Evolutionary conservation across 2,888 invertebrate genomes (phyloP), one percentile per base, ranked within the genome.

Genomic region (Ptychoptera albimana): DNA sequence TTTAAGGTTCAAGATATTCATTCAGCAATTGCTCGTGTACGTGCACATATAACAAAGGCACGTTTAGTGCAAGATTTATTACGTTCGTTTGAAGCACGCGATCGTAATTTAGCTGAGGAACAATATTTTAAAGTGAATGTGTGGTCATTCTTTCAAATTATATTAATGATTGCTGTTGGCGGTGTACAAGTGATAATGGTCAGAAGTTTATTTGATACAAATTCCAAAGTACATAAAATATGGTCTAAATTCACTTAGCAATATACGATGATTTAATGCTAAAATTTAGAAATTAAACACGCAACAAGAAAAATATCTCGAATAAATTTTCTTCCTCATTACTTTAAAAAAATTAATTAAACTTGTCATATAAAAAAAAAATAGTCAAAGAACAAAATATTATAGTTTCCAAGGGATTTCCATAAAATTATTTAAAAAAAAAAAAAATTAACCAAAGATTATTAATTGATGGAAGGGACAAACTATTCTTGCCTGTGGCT

Each of bases 71-170:
- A 84, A 60, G 82, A 83, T 55, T 55, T 75, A 46, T 68, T 85
- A 47, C 73, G 79, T 43, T 81, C 83, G 0, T 71, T 72, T 53
- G 89, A 91, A 61, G 81, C 86, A 0, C 63, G 86, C 29, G 91
- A 91, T 60, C 70, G 89, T 49, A 85, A 86, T 58, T 60, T 82
- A 2, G 83, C 83, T 2, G 88, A 88, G 58, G 76, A 79, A 39
- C 85, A 85, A 63, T 84, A 77, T 57, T 79, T 79, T 49, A 75
- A 82, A 50, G 87, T 92, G 1, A 87, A 87, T 55, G 66, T 74
- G 42, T 86, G 85, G 77, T 86, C 86, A 0, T 59, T 75, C 39
- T 60, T 86, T 23, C 84, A 86, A 57, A 74, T 88, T 35, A 56
- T 67, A 29, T 70, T 83, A 15, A 83, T 91, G 82, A 52, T 82